Conservation (phyloP, 2,888 invertebrate genomes). For the Orchesella flavescens region DNA sequence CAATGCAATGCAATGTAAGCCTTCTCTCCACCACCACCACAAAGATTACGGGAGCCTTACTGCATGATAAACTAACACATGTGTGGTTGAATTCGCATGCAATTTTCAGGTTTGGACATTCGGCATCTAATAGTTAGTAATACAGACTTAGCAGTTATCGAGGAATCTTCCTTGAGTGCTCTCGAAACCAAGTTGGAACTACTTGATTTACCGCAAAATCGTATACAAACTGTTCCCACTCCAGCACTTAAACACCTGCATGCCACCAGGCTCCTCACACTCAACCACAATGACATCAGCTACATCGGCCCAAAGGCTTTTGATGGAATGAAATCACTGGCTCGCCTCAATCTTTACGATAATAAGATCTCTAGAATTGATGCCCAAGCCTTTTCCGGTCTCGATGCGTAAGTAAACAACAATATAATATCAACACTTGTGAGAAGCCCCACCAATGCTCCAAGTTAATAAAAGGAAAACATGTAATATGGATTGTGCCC, state of each 20-base stretch:
- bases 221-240: conserved; percentile 86
- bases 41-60: too few relatives aligned
- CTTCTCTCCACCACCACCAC: too few relatives aligned
- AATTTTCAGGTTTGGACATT: conserved; percentile 81
- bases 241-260: conserved; percentile 86
- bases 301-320: conserved; percentile 87
- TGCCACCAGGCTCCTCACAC: conserved; percentile 88
- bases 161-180: conserved; percentile 89
- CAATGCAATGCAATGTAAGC: too few relatives aligned
- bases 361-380: conserved; percentile 87
- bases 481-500: too few relatives aligned
- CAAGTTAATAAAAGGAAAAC: too few relatives aligned
- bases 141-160: conserved; percentile 88
- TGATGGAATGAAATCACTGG: conserved; percentile 88
- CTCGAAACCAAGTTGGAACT: conserved; percentile 86
- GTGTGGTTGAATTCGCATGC: too few relatives aligned
- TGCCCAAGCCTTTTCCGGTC: conserved; percentile 87
- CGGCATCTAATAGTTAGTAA: conserved; percentile 91
- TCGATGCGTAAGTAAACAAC: conserved; percentile 76
- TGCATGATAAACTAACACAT: too few relatives aligned
- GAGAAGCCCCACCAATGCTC: too few relatives aligned
- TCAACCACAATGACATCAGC: conserved; percentile 90
- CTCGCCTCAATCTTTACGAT: conserved; percentile 90
- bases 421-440: too few relatives aligned
- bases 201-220: conserved; percentile 90